Evolutionary conservation across 2,888 invertebrate species (phyloP).

Genomic region (Cryptophagus acutangulus): DNA sequence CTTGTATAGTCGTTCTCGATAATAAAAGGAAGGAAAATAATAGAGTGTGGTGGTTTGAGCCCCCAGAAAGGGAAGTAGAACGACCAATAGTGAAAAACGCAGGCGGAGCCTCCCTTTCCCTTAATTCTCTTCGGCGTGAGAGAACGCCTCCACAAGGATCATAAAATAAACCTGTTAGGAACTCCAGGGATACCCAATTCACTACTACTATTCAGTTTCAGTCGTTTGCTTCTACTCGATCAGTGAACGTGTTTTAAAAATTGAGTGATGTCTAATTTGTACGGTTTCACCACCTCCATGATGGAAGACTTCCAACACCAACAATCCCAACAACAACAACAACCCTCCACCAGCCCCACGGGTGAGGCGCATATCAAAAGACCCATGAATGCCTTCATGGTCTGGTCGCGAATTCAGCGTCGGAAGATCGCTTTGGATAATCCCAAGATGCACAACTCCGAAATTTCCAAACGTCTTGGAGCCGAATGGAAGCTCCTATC

Average conservation of each 20-base stretch:
- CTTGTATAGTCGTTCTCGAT: slow-evolving; percentile 21
- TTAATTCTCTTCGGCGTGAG: slow-evolving; percentile 35
- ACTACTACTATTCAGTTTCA: too few species aligned
- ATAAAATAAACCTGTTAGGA: too few species aligned
- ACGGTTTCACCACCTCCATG: slow-evolving; percentile 37
- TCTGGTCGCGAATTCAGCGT: slow-evolving; percentile 88
- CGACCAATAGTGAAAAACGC: slow-evolving; percentile 43
- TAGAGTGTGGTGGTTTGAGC: slow-evolving; percentile 30
- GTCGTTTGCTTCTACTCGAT: slow-evolving; percentile 32
- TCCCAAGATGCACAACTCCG: slow-evolving; percentile 88
- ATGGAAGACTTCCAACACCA: slow-evolving; percentile 41
- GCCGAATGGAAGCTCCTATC: slow-evolving; percentile 89
- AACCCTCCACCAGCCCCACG: slow-evolving; percentile 21
- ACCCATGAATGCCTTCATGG: slow-evolving; percentile 99
- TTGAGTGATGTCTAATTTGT: slow-evolving; percentile 37
- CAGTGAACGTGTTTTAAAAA: slow-evolving; percentile 24
- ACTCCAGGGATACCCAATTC: too few species aligned
- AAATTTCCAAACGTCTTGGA: slow-evolving; percentile 86
- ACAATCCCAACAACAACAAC: slow-evolving; percentile 25
- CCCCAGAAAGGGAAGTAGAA: slow-evolving; percentile 27
- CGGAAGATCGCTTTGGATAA: slow-evolving; percentile 91
- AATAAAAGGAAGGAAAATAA: slow-evolving; percentile 29
- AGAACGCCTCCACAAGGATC: too few species aligned
- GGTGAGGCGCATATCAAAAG: slow-evolving; percentile 82
- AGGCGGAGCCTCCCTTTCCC: slow-evolving; percentile 36